Evolutionary conservation across 2,888 invertebrate genomes (phyloP), one percentile per base, ranked within the genome.

Genomic region (Drosophila imparisetae): DNA sequence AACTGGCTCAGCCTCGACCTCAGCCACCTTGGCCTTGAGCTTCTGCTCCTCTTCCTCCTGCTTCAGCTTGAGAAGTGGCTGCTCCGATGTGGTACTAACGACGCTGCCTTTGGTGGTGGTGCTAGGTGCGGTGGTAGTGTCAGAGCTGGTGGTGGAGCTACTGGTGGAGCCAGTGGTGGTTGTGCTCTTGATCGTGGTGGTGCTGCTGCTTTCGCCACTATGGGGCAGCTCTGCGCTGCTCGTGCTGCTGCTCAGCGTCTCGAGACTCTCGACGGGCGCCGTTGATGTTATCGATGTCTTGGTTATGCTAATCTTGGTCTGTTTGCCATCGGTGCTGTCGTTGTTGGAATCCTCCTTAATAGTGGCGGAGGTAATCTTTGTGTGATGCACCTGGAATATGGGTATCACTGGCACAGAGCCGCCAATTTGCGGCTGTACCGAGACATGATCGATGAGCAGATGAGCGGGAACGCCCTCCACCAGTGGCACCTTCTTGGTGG

Each of bases 1-100:
- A 13, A 93, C 79, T n/a, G 93, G 93, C 30, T 92, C 92, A 30
- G 93, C 93, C 79, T 92, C 92, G 38, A 93, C 91, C 76, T 93
- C 93, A 30, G 92, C 93, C 5, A 92, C 87, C 83, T 92, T 92
- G 60, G 91, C 91, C 75, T 92, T 92, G 1, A 93, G 83, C 67
- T 92, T 88, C 54, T 91, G 80, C 73, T 92, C 92, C 72, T 92
- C n/a, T n/a, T n/a, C 92, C 27, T 74, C 90, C 70, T 89, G 81
- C 73, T 91, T 90, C 3, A 91, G 84, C 59, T 91, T 84, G 30
- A 86, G 80, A 36, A 78, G 83, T 40, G 90, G 78, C 38, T 77
- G 75, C 61, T 86, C 83, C 0, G 87, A 80, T 18, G 90, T 83
- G 52, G 83, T 81, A 50, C 68, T 72, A 24, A 78, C 62, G 34